phyloP scores from a whole-genome alignment of 1,140 invertebrate genomes.

The Drosophila suzukii region DNA sequence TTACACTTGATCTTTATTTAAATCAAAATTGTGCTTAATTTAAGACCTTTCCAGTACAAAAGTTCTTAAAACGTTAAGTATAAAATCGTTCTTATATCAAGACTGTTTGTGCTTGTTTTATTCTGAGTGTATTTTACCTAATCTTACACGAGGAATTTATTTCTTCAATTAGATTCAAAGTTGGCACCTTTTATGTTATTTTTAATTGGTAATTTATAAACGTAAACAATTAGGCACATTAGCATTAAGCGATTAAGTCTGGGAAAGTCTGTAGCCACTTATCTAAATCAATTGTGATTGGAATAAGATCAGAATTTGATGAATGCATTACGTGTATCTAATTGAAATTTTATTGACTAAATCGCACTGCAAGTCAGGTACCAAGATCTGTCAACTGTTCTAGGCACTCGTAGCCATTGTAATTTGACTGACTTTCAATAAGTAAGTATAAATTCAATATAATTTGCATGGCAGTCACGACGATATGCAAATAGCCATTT shows the following conservation, averaged over 20 bases:
- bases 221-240: conserved; percentile 1
- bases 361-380: conserved; percentile 16
- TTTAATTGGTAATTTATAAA: not conserved
- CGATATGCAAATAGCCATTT: conserved; percentile 18
- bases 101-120: too few relatives aligned
- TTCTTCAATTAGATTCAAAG: not conserved
- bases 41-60: too few relatives aligned
- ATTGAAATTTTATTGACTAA: conserved; percentile 10
- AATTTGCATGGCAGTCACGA: conserved; percentile 40
- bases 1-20: too few relatives aligned
- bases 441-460: conserved; percentile 4
- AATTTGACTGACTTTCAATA: conserved; percentile 20
- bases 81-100: too few relatives aligned
- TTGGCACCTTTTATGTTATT: not conserved
- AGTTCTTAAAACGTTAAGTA: too few relatives aligned
- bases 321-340: conserved; percentile 16
- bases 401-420: conserved; percentile 7
- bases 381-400: conserved; percentile 10
- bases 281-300: conserved; percentile 15
- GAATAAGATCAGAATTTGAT: conserved; percentile 17
- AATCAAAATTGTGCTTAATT: too few relatives aligned
- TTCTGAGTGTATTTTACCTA: too few relatives aligned
- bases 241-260: conserved; percentile 7
- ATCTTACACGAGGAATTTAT: not conserved
- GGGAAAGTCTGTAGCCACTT: not conserved